A percentile compares a stretch with the other conserved stretches of the same genome.
Evolutionary conservation across 2,888 invertebrate species (phyloP).

Genomic region (Agapetus fuscipes): DNA sequence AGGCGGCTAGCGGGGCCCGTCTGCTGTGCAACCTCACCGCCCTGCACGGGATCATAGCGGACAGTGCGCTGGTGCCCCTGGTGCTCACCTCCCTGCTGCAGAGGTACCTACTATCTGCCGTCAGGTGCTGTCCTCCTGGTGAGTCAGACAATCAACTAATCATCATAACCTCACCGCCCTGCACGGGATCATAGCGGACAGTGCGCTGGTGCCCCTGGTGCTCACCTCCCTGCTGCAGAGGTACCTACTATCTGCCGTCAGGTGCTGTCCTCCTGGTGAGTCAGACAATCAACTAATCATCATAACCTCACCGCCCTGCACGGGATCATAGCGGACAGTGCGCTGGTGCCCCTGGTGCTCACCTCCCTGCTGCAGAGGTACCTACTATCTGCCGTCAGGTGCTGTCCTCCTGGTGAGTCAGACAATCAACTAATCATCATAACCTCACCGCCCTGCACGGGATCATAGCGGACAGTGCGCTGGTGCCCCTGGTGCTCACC

Average conservation of each 20-base stretch:
- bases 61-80: slow-evolving; percentile 33
- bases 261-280: slow-evolving; percentile 17
- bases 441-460: slow-evolving; percentile 27
- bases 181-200: slow-evolving; percentile 35
- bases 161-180: slow-evolving; percentile 15
- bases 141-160: too few relatives aligned
- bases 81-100: slow-evolving; percentile 27
- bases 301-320: slow-evolving; percentile 24
- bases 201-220: slow-evolving; percentile 33
- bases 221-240: slow-evolving; percentile 24
- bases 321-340: slow-evolving; percentile 33
- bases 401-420: slow-evolving; percentile 17
- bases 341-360: slow-evolving; percentile 31
- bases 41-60: slow-evolving; percentile 33
- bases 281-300: too few relatives aligned
- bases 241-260: slow-evolving; percentile 17
- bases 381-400: slow-evolving; percentile 16
- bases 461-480: slow-evolving; percentile 33
- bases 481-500: slow-evolving; percentile 31
- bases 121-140: slow-evolving; percentile 18
- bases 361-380: slow-evolving; percentile 24
- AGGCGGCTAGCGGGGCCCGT: slow-evolving; percentile 36
- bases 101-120: slow-evolving; percentile 17
- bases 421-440: too few relatives aligned
- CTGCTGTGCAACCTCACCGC: slow-evolving; percentile 26